Percentiles rank a stretch among this genome's conserved stretches.
Conservation (phyloP, 2,113 vertebrate species). For the Phrynosoma platyrhinos region DNA sequence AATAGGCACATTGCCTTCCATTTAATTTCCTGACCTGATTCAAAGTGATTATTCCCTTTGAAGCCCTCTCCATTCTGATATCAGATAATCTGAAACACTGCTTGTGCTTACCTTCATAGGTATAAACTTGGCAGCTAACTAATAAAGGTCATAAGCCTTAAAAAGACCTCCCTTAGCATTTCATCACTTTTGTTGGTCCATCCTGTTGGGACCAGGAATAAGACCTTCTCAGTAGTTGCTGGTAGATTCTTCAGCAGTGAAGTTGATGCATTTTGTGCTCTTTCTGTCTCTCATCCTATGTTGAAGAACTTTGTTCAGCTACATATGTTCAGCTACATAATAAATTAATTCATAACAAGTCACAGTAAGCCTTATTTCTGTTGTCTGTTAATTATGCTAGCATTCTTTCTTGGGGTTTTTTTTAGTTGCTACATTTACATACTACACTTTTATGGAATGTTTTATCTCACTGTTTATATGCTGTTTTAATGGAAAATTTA, state of each 20-base stretch:
- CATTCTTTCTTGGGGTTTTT: no score
- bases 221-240: neutral
- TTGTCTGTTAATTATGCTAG: neutral
- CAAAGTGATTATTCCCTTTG: neutral
- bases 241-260: neutral
- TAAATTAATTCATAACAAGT: neutral
- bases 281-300: neutral
- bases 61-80: neutral
- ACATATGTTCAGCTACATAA: no score
- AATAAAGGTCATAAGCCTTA: neutral
- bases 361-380: neutral
- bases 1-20: neutral
- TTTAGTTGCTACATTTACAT: neutral
- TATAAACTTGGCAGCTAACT: no score
- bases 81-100: neutral
- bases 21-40: neutral
- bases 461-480: neutral
- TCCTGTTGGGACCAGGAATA: neutral
- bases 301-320: neutral
- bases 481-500: neutral
- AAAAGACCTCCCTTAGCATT: neutral
- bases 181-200: neutral
- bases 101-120: neutral
- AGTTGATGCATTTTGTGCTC: neutral
- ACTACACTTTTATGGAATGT: neutral